A percentile compares a stretch with the other conserved stretches of the same genome.
Evolutionary conservation across 1,140 invertebrate genomes (phyloP).

Genomic region (Drosophila guanche): DNA sequence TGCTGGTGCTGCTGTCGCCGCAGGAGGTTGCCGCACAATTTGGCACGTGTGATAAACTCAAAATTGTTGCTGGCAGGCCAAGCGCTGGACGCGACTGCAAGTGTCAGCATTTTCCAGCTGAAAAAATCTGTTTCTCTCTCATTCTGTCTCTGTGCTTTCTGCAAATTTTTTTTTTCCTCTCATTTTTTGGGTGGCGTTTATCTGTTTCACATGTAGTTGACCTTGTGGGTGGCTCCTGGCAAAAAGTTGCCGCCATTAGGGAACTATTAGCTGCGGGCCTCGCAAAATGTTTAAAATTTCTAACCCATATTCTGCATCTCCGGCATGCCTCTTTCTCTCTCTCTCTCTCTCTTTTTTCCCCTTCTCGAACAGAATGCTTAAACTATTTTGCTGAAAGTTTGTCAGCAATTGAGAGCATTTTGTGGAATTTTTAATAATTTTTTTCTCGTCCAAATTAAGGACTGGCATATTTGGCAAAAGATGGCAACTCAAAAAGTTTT

Average conservation of each 20-base stretch:
- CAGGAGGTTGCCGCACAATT: constrained; percentile 73
- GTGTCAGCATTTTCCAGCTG: constrained; percentile 46
- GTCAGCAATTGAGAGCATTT: constrained; percentile 5
- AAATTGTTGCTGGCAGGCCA: constrained; percentile 70
- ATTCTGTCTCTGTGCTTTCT: constrained; percentile 24
- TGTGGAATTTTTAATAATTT: constrained; percentile 1
- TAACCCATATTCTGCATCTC: constrained; percentile 5
- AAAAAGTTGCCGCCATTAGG: constrained; percentile 62
- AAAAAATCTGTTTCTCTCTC: neutral
- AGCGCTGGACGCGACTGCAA: constrained; percentile 52
- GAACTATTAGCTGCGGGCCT: constrained; percentile 64
- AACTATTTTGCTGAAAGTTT: constrained; percentile 35
- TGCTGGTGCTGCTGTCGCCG: constrained; percentile 39
- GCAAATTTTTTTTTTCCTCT: constrained; percentile 41
- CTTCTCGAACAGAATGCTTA: constrained; percentile 4
- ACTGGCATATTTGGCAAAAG: constrained; percentile 1
- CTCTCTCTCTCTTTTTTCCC: neutral
- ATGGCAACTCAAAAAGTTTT: constrained; percentile 12
- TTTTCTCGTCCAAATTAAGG: neutral
- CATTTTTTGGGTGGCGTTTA: constrained; percentile 28
- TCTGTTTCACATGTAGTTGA: constrained; percentile 72
- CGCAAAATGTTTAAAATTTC: constrained; percentile 48
- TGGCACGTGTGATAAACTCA: constrained; percentile 80
- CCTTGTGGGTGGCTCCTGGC: constrained; percentile 40
- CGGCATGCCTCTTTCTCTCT: neutral